Conservation (phyloP, 2,797 vertebrate species). For the Pseudomugil gertrudae region DNA sequence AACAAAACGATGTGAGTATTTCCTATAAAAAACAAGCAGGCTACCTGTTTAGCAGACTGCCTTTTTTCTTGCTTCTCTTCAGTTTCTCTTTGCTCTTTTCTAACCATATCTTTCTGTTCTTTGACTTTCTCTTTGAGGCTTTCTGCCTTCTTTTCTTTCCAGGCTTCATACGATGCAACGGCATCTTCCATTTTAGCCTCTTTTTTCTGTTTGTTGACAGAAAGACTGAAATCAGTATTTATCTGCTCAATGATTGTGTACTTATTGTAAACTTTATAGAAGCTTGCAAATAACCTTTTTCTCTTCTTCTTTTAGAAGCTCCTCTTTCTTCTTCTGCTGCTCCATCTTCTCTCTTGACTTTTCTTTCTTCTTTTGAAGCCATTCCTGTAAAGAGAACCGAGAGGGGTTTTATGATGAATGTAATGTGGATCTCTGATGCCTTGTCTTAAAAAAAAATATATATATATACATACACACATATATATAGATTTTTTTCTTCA, state of each 20-base stretch:
- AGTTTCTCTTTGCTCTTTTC: constrained; percentile 76
- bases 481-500: too few species aligned
- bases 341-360: constrained; percentile 76
- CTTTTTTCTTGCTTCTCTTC: constrained; percentile 83
- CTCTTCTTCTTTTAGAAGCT: constrained; percentile 78
- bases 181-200: constrained; percentile 86
- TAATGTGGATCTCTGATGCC: background rate
- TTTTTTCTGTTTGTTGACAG: constrained; percentile 77
- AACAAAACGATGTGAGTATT: too few species aligned
- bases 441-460: background rate
- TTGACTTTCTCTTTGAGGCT: constrained; percentile 80
- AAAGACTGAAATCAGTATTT: background rate
- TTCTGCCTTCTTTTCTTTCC: constrained; percentile 89
- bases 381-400: constrained; percentile 81
- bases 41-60: constrained; percentile 84
- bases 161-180: constrained; percentile 88
- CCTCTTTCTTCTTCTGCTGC: constrained; percentile 85
- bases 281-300: constrained; percentile 59
- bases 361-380: constrained; percentile 90
- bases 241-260: background rate
- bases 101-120: constrained; percentile 79
- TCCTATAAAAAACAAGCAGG: too few species aligned
- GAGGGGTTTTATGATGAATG: background rate
- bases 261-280: background rate
- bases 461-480: too few species aligned